Base-by-base conservation (phyloP, 2,888 invertebrate genomes). In the Campoplex capitator region DNA sequence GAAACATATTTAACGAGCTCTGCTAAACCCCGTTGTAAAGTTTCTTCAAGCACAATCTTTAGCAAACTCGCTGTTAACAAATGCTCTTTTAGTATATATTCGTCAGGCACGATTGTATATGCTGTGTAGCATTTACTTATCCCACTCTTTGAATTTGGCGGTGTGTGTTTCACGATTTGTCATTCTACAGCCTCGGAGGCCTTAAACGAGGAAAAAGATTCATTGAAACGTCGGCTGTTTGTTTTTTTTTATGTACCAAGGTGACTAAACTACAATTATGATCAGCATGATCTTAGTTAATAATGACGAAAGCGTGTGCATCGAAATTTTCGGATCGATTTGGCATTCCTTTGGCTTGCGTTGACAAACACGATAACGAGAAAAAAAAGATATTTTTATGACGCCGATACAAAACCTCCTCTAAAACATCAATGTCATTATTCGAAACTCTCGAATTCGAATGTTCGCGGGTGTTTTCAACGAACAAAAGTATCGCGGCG, bases 121-220 rank as follows among this genome's bases (percentile, higher is more conserved):
- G 48, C n/a, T 54, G 23, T 8, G 2, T 23, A 16, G 16, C 51
- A 42, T 58, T 23, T 42, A 45, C 35, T 16, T 68, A 23, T 76
- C 82, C 76, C 83, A 83, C 76, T 83, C 83, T 76, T 38, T 28
- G 13, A n/a, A 38, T 42, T 23, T 58, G 2, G 28, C 28, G 23
- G 28, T 58, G 3, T 28, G 28, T 42, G 3, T 28, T 42, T 42
- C 23, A 23, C 23, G 11, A 18, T 45, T 18, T 62, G 32, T 45
- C 18, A 45, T 62, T 45, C 11, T 16, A 23, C 18, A 48, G 32
- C 67, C 54, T 7, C 8, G 73, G 32, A 67, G 56, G 68, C 51
- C 48, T 75, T 74, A 28, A 16, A 13, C 65, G 45, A 11, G 45
- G 11, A 9, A 9, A 11, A 45, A 45, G 13, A 45, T 45, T 13